These are phyloP conservation scores for Thalpophila matura DNA, from an alignment of 2,888 invertebrate genomes.

Conservation along the genomic window DNA sequence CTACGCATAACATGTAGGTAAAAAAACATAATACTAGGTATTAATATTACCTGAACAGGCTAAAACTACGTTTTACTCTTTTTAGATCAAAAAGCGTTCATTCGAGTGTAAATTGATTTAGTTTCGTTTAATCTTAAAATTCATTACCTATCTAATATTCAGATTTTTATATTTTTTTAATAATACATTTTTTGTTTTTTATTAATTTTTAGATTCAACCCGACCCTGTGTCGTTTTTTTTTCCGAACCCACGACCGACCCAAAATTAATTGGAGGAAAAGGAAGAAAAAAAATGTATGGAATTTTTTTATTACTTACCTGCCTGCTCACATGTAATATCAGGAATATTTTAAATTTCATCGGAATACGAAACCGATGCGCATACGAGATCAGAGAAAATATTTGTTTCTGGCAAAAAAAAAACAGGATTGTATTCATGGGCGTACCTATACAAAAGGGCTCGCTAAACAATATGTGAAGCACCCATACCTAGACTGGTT, in stretches of 20 bases:
- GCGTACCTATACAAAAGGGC: no score
- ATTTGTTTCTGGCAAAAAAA: no score
- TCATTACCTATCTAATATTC: slow-evolving; percentile 2
- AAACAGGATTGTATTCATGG: neutral
- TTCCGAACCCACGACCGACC: slow-evolving; percentile 17
- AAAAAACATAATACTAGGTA: no score
- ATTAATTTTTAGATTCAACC: slow-evolving; percentile 45
- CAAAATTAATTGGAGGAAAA: slow-evolving; percentile 34
- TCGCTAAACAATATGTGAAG: no score
- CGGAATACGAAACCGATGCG: slow-evolving; percentile 8
- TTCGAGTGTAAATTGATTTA: no score
- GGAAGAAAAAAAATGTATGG: slow-evolving; percentile 11
- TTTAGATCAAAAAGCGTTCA: neutral
- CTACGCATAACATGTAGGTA: no score
- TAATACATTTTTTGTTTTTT: slow-evolving; percentile 19
- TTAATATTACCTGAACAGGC: neutral
- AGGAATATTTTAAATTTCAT: slow-evolving; percentile 34
- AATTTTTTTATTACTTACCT: slow-evolving; percentile 11
- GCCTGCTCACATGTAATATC: slow-evolving; percentile 8
- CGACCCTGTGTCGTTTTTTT: slow-evolving; percentile 5
- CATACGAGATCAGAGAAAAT: neutral
- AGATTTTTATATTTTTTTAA: slow-evolving; percentile 11
- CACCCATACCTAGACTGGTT: no score
- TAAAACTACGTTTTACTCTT: neutral
- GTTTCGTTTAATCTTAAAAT: neutral